A percentile compares a stretch with the other conserved stretches of the same genome.
Evolutionary conservation across 2,888 invertebrate genomes (phyloP).

Genomic region (Eupithecia centaureata): DNA sequence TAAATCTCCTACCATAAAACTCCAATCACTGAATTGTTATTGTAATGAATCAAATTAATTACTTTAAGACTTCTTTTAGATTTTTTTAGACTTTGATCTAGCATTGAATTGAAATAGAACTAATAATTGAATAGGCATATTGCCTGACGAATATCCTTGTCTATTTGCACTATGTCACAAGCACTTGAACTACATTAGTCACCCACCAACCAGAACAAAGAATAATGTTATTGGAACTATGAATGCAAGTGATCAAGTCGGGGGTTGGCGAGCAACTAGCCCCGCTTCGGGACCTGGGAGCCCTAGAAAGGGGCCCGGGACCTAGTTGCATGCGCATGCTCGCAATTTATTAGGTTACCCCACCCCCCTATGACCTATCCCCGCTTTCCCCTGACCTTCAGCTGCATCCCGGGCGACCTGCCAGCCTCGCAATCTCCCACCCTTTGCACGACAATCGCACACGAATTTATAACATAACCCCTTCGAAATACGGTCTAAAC

Average conservation of each 20-base stretch:
- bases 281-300: conserved; percentile 11
- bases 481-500: conserved; percentile 12
- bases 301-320: conserved; percentile 33
- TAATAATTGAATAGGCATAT: background rate
- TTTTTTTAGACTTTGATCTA: background rate
- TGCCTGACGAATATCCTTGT: conserved; percentile 1
- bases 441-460: conserved; percentile 31
- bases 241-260: conserved; percentile 16
- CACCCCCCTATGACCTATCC: conserved; percentile 40
- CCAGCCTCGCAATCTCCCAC: conserved; percentile 59
- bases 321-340: conserved; percentile 72
- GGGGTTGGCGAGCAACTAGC: conserved; percentile 27
- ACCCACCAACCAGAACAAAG: conserved; percentile 19
- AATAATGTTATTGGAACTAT: conserved; percentile 5
- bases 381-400: conserved; percentile 64
- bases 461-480: conserved; percentile 3
- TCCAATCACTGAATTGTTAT: conserved; percentile 6
- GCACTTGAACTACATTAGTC: conserved; percentile 17
- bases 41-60: background rate
- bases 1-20: conserved; percentile 17
- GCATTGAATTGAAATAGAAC: background rate
- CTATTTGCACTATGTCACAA: conserved; percentile 19
- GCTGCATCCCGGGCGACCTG: conserved; percentile 74
- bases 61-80: background rate
- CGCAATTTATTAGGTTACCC: conserved; percentile 61